Conservation (phyloP, 1,140 invertebrate genomes). For the Leucophenga varia region DNA sequence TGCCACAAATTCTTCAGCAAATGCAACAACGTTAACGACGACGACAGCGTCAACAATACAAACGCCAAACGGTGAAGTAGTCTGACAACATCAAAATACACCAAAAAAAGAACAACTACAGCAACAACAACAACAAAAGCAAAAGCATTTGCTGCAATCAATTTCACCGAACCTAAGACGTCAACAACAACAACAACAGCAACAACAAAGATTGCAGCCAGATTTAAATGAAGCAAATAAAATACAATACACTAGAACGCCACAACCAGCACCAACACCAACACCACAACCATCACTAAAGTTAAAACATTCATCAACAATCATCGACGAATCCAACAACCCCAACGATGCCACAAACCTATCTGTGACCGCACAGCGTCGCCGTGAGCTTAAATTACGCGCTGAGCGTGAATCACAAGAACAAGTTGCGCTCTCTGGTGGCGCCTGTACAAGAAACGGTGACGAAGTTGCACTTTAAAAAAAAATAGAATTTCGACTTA, state of each 20-base stretch:
- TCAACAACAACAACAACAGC: constrained; percentile 10
- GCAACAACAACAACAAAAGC: constrained; percentile 21
- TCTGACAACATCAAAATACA: constrained; percentile 48
- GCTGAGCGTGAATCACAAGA: constrained; percentile 36
- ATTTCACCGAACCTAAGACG: not conserved
- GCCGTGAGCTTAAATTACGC: constrained; percentile 38
- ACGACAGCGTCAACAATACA: constrained; percentile 13
- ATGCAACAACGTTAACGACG: constrained; percentile 6
- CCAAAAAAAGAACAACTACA: constrained; percentile 1
- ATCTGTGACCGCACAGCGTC: constrained; percentile 41
- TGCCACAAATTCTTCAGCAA: constrained; percentile 18
- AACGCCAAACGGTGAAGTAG: constrained; percentile 39
- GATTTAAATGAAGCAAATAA: not conserved
- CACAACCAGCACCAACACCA: constrained; percentile 23
- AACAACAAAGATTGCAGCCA: no score
- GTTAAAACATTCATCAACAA: no score
- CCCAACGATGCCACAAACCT: constrained; percentile 24
- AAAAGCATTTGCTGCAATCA: not conserved
- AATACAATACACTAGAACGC: constrained; percentile 9
- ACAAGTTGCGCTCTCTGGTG: constrained; percentile 30
- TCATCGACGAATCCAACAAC: no score
- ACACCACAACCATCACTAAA: no score
- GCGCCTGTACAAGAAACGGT: constrained; percentile 34
- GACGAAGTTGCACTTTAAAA: constrained; percentile 47
- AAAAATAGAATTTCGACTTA: not conserved